These are phyloP conservation scores for Marronus borbonicus DNA, from an alignment of 2,888 invertebrate genomes.

Conservation along the genomic window DNA sequence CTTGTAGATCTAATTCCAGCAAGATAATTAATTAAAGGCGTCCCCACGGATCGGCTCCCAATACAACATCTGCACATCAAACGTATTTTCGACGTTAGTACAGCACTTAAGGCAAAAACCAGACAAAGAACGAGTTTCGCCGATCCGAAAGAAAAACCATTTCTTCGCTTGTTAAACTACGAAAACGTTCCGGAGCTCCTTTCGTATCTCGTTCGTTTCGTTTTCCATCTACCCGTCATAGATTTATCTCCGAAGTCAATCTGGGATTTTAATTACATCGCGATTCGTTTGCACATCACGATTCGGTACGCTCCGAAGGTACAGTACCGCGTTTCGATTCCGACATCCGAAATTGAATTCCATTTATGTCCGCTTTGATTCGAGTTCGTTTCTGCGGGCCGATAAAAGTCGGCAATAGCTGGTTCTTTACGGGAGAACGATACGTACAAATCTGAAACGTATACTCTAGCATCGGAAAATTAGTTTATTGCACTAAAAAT, in stretches of 20 bases:
- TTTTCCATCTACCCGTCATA: conserved; percentile 12
- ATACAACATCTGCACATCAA: background rate
- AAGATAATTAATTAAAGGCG: no score
- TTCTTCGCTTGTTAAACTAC: background rate
- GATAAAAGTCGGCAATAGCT: conserved; percentile 24
- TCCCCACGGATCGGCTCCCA: no score
- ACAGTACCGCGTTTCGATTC: background rate
- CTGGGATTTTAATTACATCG: conserved; percentile 40
- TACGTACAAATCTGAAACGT: no score
- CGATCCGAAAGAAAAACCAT: background rate
- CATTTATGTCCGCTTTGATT: conserved; percentile 37
- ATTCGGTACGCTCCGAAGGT: background rate
- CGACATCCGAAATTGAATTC: conserved; percentile 39
- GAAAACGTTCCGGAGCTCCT: background rate
- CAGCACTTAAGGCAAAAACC: background rate
- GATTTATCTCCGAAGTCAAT: conserved; percentile 37
- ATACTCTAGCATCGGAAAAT: no score
- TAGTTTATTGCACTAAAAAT: no score
- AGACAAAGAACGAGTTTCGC: background rate
- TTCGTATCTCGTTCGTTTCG: background rate
- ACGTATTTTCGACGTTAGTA: background rate
- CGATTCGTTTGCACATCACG: conserved; percentile 40
- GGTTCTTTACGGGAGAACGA: no score
- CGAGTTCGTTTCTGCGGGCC: conserved; percentile 15
- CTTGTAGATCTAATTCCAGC: no score